Conservation (phyloP, 2,797 vertebrate species). For the Sylvilagus floridanus region DNA sequence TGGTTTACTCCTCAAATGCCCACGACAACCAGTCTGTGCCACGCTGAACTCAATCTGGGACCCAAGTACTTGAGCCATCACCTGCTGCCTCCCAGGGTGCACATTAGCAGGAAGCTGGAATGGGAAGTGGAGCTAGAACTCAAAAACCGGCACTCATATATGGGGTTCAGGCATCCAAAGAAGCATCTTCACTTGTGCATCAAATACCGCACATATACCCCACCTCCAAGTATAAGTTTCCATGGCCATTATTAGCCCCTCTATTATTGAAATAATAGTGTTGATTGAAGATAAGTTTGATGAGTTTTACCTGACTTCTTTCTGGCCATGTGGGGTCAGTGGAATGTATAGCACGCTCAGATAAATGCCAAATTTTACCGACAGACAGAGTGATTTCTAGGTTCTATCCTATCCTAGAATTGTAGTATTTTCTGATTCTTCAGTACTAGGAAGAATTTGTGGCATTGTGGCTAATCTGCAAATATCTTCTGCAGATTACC, state of each 20-base stretch:
- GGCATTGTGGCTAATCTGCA: not conserved
- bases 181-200: no score
- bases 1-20: not conserved
- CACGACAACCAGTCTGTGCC: no score
- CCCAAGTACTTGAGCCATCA: no score
- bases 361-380: not conserved
- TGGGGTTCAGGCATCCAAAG: no score
- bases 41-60: no score
- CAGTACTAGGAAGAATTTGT: not conserved
- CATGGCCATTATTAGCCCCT: not conserved
- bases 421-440: not conserved
- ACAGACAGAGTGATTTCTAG: not conserved
- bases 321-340: not conserved
- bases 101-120: no score
- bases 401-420: not conserved
- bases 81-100: no score
- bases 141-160: no score
- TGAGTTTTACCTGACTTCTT: not conserved
- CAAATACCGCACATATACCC: no score
- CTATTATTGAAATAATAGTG: not conserved
- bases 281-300: not conserved
- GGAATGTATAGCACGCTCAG: not conserved
- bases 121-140: no score
- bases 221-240: no score
- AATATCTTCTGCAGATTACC: not conserved